Conservation (phyloP, 2,888 invertebrate species). For the Heliconius sara region DNA sequence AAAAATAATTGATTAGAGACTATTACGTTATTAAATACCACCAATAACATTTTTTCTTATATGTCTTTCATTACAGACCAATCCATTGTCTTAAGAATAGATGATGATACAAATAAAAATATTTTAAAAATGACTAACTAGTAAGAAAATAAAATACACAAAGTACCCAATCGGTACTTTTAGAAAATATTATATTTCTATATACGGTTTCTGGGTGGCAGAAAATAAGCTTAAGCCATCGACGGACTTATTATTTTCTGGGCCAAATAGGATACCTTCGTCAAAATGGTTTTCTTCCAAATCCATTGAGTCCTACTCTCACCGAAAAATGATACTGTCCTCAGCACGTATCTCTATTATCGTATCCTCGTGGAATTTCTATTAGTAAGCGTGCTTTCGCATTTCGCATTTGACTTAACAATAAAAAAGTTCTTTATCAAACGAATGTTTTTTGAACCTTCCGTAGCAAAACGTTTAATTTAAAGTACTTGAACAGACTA, state of each 20-base stretch:
- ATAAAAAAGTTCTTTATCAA: conserved; percentile 74
- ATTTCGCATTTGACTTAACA: conserved; percentile 74
- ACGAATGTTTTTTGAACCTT: conserved; percentile 71
- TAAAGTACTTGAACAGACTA: conserved; percentile 67
- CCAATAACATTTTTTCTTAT: too few relatives aligned
- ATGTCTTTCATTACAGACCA: too few relatives aligned
- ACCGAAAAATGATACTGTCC: conserved; percentile 73
- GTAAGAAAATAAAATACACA: not conserved
- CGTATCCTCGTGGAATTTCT: conserved; percentile 77
- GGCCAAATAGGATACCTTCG: conserved; percentile 53
- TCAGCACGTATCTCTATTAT: conserved; percentile 80
- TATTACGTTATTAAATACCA: too few relatives aligned
- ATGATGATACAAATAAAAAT: not conserved
- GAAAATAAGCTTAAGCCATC: conserved; percentile 48
- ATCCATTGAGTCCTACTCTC: conserved; percentile 66
- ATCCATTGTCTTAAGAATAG: too few relatives aligned
- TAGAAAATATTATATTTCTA: conserved; percentile 11
- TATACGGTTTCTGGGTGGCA: conserved; percentile 35
- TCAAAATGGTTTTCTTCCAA: conserved; percentile 66
- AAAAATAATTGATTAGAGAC: too few relatives aligned
- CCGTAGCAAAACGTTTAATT: conserved; percentile 68
- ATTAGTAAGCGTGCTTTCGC: conserved; percentile 77
- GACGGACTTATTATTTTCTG: conserved; percentile 48
- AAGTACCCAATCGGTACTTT: not conserved
- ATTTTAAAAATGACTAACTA: not conserved